A percentile compares a stretch with the other conserved stretches of the same genome.
Evolutionary conservation across 2,113 vertebrate genomes (phyloP).

Genomic region (Dascyllus trimaculatus): DNA sequence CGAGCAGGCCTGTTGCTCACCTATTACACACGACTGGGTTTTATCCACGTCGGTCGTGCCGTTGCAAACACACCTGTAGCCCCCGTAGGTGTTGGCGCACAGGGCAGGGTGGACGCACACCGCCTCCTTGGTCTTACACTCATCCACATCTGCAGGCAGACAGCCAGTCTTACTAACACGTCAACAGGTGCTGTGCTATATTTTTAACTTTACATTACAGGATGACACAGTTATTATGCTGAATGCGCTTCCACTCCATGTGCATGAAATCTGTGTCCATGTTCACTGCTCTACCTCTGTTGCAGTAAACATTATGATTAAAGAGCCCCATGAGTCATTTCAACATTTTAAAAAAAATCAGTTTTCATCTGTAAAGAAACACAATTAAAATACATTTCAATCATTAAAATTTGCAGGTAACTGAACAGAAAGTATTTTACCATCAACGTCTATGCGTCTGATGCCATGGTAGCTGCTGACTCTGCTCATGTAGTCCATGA

Average conservation of each 20-base stretch:
- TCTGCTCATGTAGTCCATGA: constrained; percentile 84
- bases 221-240: too few species aligned
- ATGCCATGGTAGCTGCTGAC: constrained; percentile 78
- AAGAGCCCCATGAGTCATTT: too few species aligned
- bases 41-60: constrained; percentile 78
- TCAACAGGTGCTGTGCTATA: not conserved
- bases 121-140: constrained; percentile 78
- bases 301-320: too few species aligned
- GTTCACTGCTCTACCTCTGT: too few species aligned
- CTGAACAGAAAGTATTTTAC: constrained; percentile 61
- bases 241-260: too few species aligned
- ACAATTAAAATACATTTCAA: too few species aligned
- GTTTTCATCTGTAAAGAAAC: too few species aligned
- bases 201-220: too few species aligned
- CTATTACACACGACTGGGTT: constrained; percentile 78
- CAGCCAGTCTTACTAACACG: not conserved
- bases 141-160: constrained; percentile 83
- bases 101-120: constrained; percentile 73
- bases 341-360: too few species aligned
- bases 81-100: constrained; percentile 87
- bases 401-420: not conserved
- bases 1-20: constrained; percentile 47
- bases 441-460: constrained; percentile 72
- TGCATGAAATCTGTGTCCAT: too few species aligned
- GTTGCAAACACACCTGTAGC: constrained; percentile 87